Evolutionary conservation across 2,888 invertebrate species (phyloP), one percentile per base, ranked within the genome.

Genomic region (Limnephilus lunatus): DNA sequence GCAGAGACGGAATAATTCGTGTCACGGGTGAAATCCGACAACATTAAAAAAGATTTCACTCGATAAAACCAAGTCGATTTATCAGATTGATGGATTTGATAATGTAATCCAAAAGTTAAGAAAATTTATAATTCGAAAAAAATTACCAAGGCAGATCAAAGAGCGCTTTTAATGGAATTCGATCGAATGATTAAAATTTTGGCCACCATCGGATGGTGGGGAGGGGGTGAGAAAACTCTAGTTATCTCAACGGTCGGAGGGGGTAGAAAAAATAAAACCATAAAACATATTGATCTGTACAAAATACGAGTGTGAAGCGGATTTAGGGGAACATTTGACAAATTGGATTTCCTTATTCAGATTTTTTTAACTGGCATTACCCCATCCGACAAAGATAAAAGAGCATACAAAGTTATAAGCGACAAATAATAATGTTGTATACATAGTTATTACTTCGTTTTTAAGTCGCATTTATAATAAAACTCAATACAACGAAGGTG

Each of bases 1-100:
- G 80, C 88, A 91, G 83, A 44, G 53, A 31, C n/a, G 39, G 83
- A 85, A 85, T 80, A 91, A 68, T 53, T 88, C 80, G 68, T 83
- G 83, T 32, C 35, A 15, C 14, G 32, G 32, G 83, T 35, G 82
- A 83, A 35, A 11, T n/a, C 31, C 35, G 3, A 35, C 68, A 68
- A 68, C 68, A 68, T 68, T 25, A 25, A 68, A n/a, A 68, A 68
- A 68, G 25, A 89, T 39, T 89, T 81, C 15, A 35, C 35, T 44
- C 35, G 44, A n/a, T 35, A 35, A 81, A 89, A 89, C 81, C 80
- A 68, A 68, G 1, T 68, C 68, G 68, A 68, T 68, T 68, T 25
- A 25, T 68, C 68, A 68, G 68, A 68, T 68, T 68, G 68, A n/a
- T 3, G n/a, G n/a, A 68, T 68, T 68, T n/a, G 68, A 68, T n/a